Evolutionary conservation across 2,797 vertebrate genomes (phyloP), one percentile per base, ranked within the genome.

Genomic region (Coluber constrictor): DNA sequence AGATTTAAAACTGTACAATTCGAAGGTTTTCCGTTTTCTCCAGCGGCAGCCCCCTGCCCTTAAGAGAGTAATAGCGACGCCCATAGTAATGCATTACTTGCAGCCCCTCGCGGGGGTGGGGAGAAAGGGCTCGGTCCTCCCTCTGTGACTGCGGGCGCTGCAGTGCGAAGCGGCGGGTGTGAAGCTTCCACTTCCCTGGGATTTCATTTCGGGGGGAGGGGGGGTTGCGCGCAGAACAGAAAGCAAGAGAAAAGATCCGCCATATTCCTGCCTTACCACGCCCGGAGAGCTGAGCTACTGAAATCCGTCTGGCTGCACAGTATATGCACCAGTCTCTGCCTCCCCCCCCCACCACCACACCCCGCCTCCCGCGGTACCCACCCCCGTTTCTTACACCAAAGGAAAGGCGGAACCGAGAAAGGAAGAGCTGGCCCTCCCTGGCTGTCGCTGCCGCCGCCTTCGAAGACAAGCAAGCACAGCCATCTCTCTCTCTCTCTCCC

Each of bases 181-280:
- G 95, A n/a, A 92, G 93, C 56, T 91, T 94, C 74, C 20, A 79
- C 96, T 95, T 95, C 93, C 95, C 95, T 90, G 90, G 90, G 90
- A 91, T 95, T 93, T 59, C 94, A 93, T 90, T 90, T 88, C 94
- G 90, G 93, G 59, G 57, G 47, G 29, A 27, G 37, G 55, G 51
- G 57, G 54, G 57, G n/a, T n/a, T 10, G 56, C 43, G 59, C n/a
- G 15, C 96, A 95, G 97, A 97, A 94, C 96, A 97, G 97, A 95
- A 90, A 97, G 97, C 95, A 96, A 96, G 95, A 97, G 97, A 94
- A 97, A 95, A 97, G 96, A 96, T 98, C 98, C 98, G 99, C 99
- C 98, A 99, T 99, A 98, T 99, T 99, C 97, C 96, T 96, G 96
- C 94, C 87, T 97, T 93, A 98, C 98, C 98, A 98, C 98, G 98